A percentile compares a stretch with the other conserved stretches of the same genome.
phyloP scores from a whole-genome alignment of 1,140 invertebrate species.

The Polyergus mexicanus region DNA sequence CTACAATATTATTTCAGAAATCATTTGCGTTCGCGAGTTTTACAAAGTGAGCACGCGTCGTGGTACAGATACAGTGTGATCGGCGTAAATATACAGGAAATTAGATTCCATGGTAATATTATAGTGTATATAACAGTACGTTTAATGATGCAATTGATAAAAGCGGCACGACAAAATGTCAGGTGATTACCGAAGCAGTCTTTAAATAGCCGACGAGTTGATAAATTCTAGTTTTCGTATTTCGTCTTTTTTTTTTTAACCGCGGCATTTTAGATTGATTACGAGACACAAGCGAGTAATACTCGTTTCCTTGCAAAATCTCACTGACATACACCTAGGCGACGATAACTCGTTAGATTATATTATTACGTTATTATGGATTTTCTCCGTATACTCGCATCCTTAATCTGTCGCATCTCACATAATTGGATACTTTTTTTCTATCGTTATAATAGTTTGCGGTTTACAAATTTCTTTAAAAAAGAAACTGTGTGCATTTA shows the following conservation, averaged over 20 bases:
- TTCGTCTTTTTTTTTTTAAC: neutral
- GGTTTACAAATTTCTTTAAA: too few relatives aligned
- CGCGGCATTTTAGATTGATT: conserved; percentile 3
- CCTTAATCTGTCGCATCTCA: conserved; percentile 3
- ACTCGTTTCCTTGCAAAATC: conserved; percentile 40
- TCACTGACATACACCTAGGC: neutral
- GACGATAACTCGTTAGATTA: conserved; percentile 1
- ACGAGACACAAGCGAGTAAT: neutral
- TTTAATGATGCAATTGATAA: conserved; percentile 43
- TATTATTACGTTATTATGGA: conserved; percentile 15
- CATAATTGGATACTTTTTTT: neutral
- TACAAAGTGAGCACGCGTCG: neutral
- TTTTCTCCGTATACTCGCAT: conserved; percentile 26
- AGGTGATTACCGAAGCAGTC: neutral
- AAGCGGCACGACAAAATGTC: conserved; percentile 42
- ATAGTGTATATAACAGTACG: conserved; percentile 12
- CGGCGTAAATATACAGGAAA: conserved; percentile 28
- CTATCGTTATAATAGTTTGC: too few relatives aligned
- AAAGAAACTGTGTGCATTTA: too few relatives aligned
- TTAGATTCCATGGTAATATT: neutral
- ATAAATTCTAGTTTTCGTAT: conserved; percentile 17
- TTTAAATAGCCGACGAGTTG: conserved; percentile 13
- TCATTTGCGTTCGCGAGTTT: neutral
- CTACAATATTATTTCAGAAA: neutral
- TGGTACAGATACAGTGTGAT: conserved; percentile 10